Conservation (phyloP, 1,140 invertebrate species). For the Drosophila lini region DNA sequence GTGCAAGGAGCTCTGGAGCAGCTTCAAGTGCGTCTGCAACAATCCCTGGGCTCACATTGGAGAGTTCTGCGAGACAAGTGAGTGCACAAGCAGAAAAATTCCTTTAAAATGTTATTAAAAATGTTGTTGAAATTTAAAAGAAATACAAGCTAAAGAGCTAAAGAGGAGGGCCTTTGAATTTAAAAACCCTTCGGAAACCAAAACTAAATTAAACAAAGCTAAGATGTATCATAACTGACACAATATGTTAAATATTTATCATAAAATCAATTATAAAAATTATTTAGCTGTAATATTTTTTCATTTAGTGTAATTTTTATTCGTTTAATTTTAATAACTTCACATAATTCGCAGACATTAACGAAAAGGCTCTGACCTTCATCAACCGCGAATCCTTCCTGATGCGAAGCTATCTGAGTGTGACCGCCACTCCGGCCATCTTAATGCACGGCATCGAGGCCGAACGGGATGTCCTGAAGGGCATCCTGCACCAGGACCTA, state of each 20-base stretch:
- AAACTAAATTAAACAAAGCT: too few relatives aligned
- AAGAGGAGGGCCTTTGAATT: too few relatives aligned
- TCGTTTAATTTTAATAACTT: not conserved
- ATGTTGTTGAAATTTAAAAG: not conserved
- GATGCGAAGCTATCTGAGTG: conserved; percentile 90
- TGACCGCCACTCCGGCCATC: conserved; percentile 59
- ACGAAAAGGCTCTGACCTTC: conserved; percentile 95
- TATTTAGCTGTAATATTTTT: not conserved
- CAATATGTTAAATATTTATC: not conserved
- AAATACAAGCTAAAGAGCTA: not conserved
- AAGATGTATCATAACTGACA: not conserved
- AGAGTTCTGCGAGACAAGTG: too few relatives aligned
- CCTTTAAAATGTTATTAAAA: not conserved
- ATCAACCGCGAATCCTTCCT: conserved; percentile 91
- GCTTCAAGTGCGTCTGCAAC: conserved; percentile 94
- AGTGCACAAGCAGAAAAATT: not conserved
- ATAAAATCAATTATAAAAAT: too few relatives aligned
- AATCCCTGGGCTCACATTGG: conserved; percentile 85
- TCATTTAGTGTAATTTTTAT: not conserved
- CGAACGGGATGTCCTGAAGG: conserved; percentile 88
- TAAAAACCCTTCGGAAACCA: not conserved
- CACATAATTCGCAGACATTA: conserved; percentile 89
- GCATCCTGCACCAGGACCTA: conserved; percentile 91
- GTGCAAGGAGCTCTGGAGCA: conserved; percentile 96
- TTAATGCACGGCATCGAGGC: conserved; percentile 86